Evolutionary conservation across 2,797 vertebrate species (phyloP).

Genomic region (Morus bassanus): DNA sequence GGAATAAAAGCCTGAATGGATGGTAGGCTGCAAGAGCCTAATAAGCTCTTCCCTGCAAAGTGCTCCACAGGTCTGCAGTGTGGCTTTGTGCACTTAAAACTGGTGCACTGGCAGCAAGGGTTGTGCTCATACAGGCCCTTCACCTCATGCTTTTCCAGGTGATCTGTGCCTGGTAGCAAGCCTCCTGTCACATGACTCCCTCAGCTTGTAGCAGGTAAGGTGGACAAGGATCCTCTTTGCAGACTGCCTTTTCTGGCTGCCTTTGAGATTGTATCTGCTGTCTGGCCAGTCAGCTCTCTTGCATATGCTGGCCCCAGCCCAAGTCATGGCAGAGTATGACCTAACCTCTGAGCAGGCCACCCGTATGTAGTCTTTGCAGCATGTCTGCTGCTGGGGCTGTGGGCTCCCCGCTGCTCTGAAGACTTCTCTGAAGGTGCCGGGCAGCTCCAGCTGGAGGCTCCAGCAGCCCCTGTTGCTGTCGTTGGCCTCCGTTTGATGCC

Average conservation of each 20-base stretch:
- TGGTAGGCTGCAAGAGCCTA: neutral
- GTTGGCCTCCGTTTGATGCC: fast-evolving
- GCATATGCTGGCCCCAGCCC: fast-evolving
- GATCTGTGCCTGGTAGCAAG: neutral
- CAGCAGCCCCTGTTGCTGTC: neutral
- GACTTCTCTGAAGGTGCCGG: neutral
- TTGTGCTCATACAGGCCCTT: neutral
- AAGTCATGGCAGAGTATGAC: neutral
- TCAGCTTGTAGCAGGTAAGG: neutral
- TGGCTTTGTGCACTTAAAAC: neutral
- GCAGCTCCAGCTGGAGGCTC: neutral
- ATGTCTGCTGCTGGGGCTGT: neutral
- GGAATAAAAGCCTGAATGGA: neutral
- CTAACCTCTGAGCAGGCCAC: neutral
- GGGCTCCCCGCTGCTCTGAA: neutral
- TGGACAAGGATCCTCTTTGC: neutral
- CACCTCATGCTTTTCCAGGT: neutral
- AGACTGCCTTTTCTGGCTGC: neutral
- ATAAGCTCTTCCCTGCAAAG: neutral
- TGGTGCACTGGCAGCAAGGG: neutral
- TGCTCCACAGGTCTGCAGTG: neutral
- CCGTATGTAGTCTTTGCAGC: fast-evolving
- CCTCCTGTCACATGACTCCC: neutral
- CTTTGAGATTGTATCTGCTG: neutral
- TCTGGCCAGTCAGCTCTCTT: neutral